A percentile compares a stretch with the other conserved stretches of the same genome.
Evolutionary conservation across 2,888 invertebrate genomes (phyloP).

Genomic region (Drosophila lutescens): DNA sequence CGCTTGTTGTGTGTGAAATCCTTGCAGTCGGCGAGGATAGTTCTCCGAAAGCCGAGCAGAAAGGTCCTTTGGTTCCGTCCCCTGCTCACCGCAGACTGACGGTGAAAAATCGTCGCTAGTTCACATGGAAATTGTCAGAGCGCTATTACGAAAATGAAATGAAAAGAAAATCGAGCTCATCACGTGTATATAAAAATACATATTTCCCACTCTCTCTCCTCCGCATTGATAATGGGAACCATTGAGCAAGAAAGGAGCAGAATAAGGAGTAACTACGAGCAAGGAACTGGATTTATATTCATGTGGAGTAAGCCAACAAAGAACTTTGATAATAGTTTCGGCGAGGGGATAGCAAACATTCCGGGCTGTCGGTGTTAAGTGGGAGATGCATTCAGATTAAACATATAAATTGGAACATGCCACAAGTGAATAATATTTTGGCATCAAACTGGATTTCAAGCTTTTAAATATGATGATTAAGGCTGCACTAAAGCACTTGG

Average conservation of each 20-base stretch:
- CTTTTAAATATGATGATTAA: too few species aligned
- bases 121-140: conserved; percentile 70
- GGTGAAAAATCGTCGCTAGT: conserved; percentile 75
- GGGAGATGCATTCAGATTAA: conserved; percentile 7
- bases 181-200: conserved; percentile 49
- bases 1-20: conserved; percentile 66
- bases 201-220: conserved; percentile 14
- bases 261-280: conserved; percentile 20
- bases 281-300: conserved; percentile 59
- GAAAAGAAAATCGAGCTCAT: conserved; percentile 72
- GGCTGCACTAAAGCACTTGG: too few species aligned
- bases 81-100: conserved; percentile 52
- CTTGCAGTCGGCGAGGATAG: conserved; percentile 66
- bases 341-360: conserved; percentile 10
- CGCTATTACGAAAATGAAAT: conserved; percentile 75
- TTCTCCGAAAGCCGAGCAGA: conserved; percentile 46
- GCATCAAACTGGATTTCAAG: not conserved
- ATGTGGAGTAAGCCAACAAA: conserved; percentile 29
- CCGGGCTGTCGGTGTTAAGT: conserved; percentile 15
- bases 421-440: too few species aligned
- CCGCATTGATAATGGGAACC: conserved; percentile 33
- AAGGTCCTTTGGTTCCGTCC: conserved; percentile 28
- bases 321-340: conserved; percentile 27
- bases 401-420: conserved; percentile 1
- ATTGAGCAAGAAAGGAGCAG: not conserved